Evolutionary conservation across 2,113 vertebrate species (phyloP), one percentile per base, ranked within the genome.

Genomic region (human (Homo sapiens)): DNA sequence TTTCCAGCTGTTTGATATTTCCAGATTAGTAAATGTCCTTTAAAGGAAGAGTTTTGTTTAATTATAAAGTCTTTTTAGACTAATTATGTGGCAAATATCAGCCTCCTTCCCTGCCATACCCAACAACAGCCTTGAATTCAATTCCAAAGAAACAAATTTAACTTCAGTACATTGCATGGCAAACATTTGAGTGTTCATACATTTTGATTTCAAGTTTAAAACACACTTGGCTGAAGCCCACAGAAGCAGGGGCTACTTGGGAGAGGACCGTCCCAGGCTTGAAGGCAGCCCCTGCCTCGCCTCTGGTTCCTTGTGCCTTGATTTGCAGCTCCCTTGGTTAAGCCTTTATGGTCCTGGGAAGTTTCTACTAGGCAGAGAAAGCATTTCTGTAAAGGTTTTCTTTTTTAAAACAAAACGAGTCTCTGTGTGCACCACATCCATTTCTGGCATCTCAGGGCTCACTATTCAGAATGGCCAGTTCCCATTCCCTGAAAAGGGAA

Each of bases 41-140:
- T 73, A 75, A 59, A 90, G 13, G 23, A 84, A 6, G 50, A 35
- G 18, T 91, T 91, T 89, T 88, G 32, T 59, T 90, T 68, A 30
- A 30, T 80, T 32, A 18, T 14, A 80, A 70, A 16, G 23, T 73
- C 11, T 81, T 81, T 82, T 93, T 20, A 27, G 86, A 48, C 43
- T 64, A 18, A 61, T 38, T 73, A 79, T 78, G 17, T 79, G 52
- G 35, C 27, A 40, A 25, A 48, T 45, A 38, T 11, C 32, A 48
- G 25, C 70, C 52, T 81, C 13, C 59, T 59, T 93, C 12, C 14
- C 45, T 91, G n/a, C n/a, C 55, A 22, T 59, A 40, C 52, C 73
- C 23, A 64, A 3, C 43, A 61, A 55, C 13, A 70, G 35, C 30
- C 55, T 78, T n/a, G 55, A 55, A 55, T 38, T 70, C 32, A 59